Base-by-base conservation (phyloP, 2,113 vertebrate genomes). In the Pithys albifrons region DNA sequence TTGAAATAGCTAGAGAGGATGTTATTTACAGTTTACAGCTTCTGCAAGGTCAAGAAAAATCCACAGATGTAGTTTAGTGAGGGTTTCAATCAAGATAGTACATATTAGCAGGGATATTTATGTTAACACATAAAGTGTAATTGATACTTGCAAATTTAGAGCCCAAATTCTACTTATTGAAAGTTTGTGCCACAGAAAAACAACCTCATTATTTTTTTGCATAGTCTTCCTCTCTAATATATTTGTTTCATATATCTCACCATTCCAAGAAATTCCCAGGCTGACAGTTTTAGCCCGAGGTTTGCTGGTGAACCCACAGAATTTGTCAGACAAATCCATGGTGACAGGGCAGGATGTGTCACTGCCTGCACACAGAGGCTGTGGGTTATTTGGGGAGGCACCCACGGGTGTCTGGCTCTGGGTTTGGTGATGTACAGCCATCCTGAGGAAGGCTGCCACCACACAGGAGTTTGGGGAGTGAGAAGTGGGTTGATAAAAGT, bases 21-120 rank as follows among this genome's bases (percentile, higher is more conserved):
- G 54, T 88, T 95, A 94, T 91, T 92, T 86, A 69, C 83, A 93
- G 64, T 43, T 72, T 86, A 55, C 16, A 91, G 37, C 35, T 94
- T 91, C 59, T 92, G 59, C 77, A 95, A 95, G 93, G 88, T 89
- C 81, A 95, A 93, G 77, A 93, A 96, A 93, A 91, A 78, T 81
- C 51, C 52, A 67, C 80, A 91, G 84, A 95, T 85, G 55, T 73
- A 67, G 39, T 89, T 93, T 87, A 78, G 52, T 45, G 61, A 81
- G 72, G 15, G 5, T 87, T 91, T 86, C 59, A 88, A 71, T 95
- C 95, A 85, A 67, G 48, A 64, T 69, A 67, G 73, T 74, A 59
- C 29, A 8, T 46, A 91, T 87, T 89, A 94, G 33, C 61, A 51
- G 48, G 39, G 61, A 67, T 89, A 87, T 82, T 94, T 95, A 59